Base-by-base conservation (phyloP, 2,888 invertebrate species). In the Zele albiditarsus region DNA sequence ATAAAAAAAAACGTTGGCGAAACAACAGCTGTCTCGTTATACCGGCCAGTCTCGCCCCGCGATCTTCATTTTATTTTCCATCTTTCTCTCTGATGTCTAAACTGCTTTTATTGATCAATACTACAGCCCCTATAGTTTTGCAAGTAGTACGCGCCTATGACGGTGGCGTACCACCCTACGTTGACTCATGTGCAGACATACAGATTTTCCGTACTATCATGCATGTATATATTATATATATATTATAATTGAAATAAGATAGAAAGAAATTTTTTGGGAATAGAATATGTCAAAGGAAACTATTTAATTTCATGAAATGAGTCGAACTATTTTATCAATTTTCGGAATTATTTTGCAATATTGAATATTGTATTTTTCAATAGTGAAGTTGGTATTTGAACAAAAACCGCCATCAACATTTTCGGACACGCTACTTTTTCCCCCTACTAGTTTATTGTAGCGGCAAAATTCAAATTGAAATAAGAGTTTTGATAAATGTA, bases 11-110 rank as follows among this genome's bases (percentile, higher is more conserved):
- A 87, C 84, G 83, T 82, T 85, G 82, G 84, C 83, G 82, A 84
- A 86, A 85, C 85, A 85, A 87, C 87, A 87, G 88, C 85, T 86
- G 85, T 84, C 82, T 81, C 82, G 20, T 63, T 63, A 83, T 83
- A 83, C 85, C 87, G 85, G 86, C 87, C 86, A 86, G 83, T 84
- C 81, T 84, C 86, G 84, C 83, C 85, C 87, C 63, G 33, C n/a
- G 38, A 63, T 63, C 20, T 63, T 69, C 68, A 31, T 69, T 28
- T 46, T 49, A 20, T 53, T n/a, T 68, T 49, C 46, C 14, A n/a
- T 27, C 27, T 67, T 49, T 49, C 53, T 25, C 12, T 49, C 67
- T 67, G 46, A 28, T 49, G 20, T 49, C 53, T 53, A n/a, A 53
- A 65, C 65, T 49, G 23, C 38, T 23, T 69, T 69, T 23, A 69